phyloP scores from a whole-genome alignment of 2,797 vertebrate genomes.

The Enteromius paludinosus region DNA sequence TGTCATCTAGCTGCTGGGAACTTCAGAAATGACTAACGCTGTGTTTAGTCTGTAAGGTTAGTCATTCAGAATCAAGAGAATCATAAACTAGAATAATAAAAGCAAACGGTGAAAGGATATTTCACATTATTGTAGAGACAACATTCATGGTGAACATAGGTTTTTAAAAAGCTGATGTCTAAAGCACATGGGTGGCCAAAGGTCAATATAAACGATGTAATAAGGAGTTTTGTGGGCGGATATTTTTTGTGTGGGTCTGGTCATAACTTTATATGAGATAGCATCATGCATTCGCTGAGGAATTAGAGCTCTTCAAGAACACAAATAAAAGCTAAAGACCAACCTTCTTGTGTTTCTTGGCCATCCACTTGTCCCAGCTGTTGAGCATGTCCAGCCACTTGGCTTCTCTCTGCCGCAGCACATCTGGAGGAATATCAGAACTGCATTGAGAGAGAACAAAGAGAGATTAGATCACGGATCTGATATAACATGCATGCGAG shows the following conservation, averaged over 20 bases:
- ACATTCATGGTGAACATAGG: not conserved
- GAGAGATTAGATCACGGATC: constrained; percentile 2
- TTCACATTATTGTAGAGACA: not conserved
- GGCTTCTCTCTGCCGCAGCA: constrained; percentile 90
- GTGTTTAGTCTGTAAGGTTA: not conserved
- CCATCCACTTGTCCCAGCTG: constrained; percentile 99
- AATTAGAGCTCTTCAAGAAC: not conserved
- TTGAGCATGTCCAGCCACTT: constrained; percentile 99
- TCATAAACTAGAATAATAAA: not conserved
- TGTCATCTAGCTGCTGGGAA: not conserved
- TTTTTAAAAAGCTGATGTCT: not conserved
- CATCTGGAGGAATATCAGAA: constrained; percentile 86
- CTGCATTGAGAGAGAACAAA: constrained; percentile 70
- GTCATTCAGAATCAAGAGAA: not conserved
- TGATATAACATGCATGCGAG: constrained; percentile 14
- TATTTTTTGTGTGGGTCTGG: not conserved
- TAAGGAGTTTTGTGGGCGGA: not conserved
- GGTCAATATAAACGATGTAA: not conserved
- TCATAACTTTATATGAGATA: constrained; percentile 12
- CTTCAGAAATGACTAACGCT: not conserved
- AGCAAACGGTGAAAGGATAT: not conserved
- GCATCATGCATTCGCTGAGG: not conserved
- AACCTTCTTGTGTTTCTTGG: constrained; percentile 97
- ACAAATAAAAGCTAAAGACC: constrained; percentile 6
- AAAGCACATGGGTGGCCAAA: not conserved